Percentiles rank a stretch among this genome's conserved stretches.
These are phyloP conservation scores for Gymnothorax javanicus DNA, from an alignment of 2,797 vertebrate species.

Conservation along the genomic window DNA sequence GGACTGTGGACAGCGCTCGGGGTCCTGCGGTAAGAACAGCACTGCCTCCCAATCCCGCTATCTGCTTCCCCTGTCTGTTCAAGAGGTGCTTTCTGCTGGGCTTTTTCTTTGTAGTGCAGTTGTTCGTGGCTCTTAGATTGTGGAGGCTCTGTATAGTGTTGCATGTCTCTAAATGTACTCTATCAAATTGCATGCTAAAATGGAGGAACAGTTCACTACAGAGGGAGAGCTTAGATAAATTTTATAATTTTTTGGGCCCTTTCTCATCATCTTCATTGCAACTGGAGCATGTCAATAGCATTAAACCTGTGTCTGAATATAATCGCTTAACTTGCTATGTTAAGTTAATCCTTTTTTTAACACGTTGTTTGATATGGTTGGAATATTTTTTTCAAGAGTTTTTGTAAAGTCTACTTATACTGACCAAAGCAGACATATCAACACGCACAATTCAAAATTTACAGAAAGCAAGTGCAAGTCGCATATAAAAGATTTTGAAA, in stretches of 20 bases:
- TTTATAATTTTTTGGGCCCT: neutral
- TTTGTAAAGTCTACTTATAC: too few species aligned
- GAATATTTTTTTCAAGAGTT: too few species aligned
- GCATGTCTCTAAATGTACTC: neutral
- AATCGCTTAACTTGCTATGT: neutral
- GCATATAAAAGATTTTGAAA: too few species aligned
- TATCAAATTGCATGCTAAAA: neutral
- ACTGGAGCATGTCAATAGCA: neutral
- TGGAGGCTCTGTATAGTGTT: too few species aligned
- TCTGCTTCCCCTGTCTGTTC: too few species aligned
- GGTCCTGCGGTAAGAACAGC: constrained; percentile 68
- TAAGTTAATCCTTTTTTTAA: too few species aligned
- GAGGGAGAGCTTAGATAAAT: neutral
- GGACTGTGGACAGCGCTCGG: constrained; percentile 74
- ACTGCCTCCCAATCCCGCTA: neutral
- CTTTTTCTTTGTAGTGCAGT: neutral
- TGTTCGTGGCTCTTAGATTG: neutral
- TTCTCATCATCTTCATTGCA: neutral
- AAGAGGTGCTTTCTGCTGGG: neutral
- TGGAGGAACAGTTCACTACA: neutral
- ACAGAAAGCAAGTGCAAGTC: too few species aligned
- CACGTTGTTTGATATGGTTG: too few species aligned
- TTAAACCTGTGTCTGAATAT: neutral
- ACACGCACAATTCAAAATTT: too few species aligned
- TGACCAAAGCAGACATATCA: too few species aligned